Base-by-base conservation (phyloP, 2,888 invertebrate genomes). In the Hyposoter dolosus region DNA sequence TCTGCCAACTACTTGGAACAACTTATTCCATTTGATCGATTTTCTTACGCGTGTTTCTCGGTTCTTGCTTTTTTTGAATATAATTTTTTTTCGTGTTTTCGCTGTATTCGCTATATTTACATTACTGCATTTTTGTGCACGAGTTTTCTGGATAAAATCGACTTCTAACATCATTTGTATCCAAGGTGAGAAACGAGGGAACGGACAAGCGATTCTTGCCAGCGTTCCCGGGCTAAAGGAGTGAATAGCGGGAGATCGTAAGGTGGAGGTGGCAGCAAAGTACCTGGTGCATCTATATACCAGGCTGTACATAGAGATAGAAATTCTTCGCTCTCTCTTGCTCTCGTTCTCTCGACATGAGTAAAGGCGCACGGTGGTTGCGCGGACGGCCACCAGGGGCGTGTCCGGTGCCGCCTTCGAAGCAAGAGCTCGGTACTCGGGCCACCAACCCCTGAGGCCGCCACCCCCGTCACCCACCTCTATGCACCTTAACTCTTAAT, bases 341-440 rank as follows among this genome's bases (percentile, higher is more conserved):
- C 45, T 75, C 50, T 56, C 56, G 53, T 40, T 45, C 78, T 65
- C 81, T 68, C 43, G 28, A 74, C 65, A 76, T 69, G 75, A 83
- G 86, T 82, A 87, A 87, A 92, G 91, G 91, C 92, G 92, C 92
- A 89, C 89, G 91, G 90, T 91, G 91, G 92, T 92, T 93, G 93
- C 92, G 93, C 93, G 92, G 89, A 91, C 91, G 90, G 90, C 90
- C 90, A 91, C 91, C 92, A 91, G 92, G 93, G 93, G 93, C 93
- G 93, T 93, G 93, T 93, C 93, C 93, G 93, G 93, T 91, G 92
- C 92, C 93, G 93, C 93, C 93, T 93, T 93, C 92, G 89, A 88
- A 88, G 91, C 90, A 76, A 83, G 88, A 89, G 88, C 89, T 90
- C 89, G 90, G 89, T 80, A 72, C 72, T 78, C 88, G 89, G 84